Evolutionary conservation across 64 coral and sea anemone genomes (phyloP).

Genomic region (Montipora foliosa): DNA sequence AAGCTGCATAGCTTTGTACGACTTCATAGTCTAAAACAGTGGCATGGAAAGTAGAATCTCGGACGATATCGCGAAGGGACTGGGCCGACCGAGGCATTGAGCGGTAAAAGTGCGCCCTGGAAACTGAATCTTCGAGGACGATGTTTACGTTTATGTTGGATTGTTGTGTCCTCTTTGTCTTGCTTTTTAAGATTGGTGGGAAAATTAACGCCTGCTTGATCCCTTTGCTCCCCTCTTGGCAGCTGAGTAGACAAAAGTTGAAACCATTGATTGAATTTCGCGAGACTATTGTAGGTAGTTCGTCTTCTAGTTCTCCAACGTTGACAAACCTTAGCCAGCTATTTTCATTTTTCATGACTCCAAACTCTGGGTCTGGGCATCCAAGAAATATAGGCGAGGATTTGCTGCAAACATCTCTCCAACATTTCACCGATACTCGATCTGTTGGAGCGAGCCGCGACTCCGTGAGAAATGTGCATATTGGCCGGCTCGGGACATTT

Average conservation of each 20-base stretch:
- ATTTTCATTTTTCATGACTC: constrained; percentile 47
- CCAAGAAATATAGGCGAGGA: constrained; percentile 60
- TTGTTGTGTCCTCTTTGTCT: neutral
- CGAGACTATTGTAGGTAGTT: constrained; percentile 61
- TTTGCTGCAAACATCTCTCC: constrained; percentile 54
- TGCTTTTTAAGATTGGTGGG: constrained; percentile 76
- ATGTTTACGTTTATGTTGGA: constrained; percentile 69
- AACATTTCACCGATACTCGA: constrained; percentile 55
- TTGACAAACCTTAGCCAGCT: constrained; percentile 60
- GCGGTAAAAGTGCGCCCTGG: constrained; percentile 85
- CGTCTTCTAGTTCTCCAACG: constrained; percentile 48
- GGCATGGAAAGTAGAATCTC: constrained; percentile 61
- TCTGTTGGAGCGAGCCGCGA: constrained; percentile 58
- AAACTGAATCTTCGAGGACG: constrained; percentile 86
- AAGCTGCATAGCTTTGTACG: constrained; percentile 81
- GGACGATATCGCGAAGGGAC: constrained; percentile 59
- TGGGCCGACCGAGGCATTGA: constrained; percentile 73
- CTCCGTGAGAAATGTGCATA: constrained; percentile 74
- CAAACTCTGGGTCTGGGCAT: constrained; percentile 70
- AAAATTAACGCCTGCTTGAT: constrained; percentile 80
- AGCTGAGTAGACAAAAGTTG: constrained; percentile 82
- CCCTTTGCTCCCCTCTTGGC: constrained; percentile 13
- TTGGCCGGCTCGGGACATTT: constrained; percentile 14
- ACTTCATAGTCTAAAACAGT: constrained; percentile 86
- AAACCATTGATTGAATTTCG: constrained; percentile 70